phyloP scores from a whole-genome alignment of 2,888 invertebrate species.

The Sphaerophoria rueppellii region DNA sequence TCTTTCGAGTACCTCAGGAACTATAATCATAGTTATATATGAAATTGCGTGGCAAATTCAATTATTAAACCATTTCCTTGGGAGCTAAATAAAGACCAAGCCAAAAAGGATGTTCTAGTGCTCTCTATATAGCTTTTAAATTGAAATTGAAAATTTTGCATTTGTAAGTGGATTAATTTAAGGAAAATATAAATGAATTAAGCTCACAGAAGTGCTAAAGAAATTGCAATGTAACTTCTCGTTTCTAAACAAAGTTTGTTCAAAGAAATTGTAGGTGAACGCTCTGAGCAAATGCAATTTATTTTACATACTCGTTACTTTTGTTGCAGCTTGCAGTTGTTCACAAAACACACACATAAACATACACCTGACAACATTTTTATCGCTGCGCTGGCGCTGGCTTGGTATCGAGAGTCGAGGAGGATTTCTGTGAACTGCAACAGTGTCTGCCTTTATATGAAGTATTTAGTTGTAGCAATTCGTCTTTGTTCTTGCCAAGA shows the following conservation, averaged over 20 bases:
- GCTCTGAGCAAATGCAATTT: constrained; percentile 66
- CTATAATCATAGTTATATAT: background rate
- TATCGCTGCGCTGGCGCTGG: too few species aligned
- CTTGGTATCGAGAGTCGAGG: too few species aligned
- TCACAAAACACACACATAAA: background rate
- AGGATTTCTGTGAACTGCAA: too few species aligned
- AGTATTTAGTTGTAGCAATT: too few species aligned
- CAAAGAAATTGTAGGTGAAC: constrained; percentile 60
- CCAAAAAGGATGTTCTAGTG: constrained; percentile 40
- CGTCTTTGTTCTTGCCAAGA: too few species aligned
- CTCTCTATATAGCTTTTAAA: constrained; percentile 43
- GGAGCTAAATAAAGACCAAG: constrained; percentile 54
- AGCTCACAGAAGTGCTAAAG: constrained; percentile 48
- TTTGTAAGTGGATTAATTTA: constrained; percentile 68
- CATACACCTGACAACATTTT: background rate
- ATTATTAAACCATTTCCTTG: constrained; percentile 69
- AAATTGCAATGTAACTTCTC: background rate
- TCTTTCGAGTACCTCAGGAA: background rate
- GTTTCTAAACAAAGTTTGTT: constrained; percentile 51
- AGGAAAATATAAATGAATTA: constrained; percentile 68
- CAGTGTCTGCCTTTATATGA: too few species aligned
- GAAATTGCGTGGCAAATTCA: constrained; percentile 66
- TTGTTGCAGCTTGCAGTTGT: background rate
- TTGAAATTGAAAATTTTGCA: constrained; percentile 71
- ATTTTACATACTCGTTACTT: constrained; percentile 38